phyloP scores from a whole-genome alignment of 2,113 vertebrate genomes.

The Orthonyx spaldingii region DNA sequence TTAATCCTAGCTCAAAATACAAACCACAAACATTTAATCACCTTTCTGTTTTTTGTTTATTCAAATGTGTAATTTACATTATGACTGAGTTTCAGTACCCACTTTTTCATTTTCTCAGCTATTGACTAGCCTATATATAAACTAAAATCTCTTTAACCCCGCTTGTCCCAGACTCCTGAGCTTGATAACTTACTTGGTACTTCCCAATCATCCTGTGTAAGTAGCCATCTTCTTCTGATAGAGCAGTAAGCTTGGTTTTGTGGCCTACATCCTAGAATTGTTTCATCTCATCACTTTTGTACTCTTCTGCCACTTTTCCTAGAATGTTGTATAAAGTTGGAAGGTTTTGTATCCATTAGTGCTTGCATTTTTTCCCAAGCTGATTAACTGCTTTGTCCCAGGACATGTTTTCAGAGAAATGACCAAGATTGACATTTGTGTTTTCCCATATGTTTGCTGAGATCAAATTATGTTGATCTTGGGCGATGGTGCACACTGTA shows the following conservation, averaged over 20 bases:
- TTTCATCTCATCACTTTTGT: background rate
- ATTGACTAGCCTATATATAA: background rate
- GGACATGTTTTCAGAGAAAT: background rate
- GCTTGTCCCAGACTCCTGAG: rapidly evolving
- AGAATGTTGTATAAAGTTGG: background rate
- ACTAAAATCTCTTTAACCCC: background rate
- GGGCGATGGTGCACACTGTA: background rate
- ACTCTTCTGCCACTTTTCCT: background rate
- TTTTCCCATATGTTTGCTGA: background rate
- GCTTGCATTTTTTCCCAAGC: background rate
- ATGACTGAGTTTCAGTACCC: background rate
- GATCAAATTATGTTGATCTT: background rate
- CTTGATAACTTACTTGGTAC: background rate
- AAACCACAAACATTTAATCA: background rate
- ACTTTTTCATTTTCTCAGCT: background rate
- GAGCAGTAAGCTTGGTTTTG: background rate
- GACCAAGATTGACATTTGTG: background rate
- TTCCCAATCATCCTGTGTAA: background rate
- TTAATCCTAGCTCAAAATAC: background rate
- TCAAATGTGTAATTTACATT: background rate
- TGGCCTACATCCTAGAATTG: background rate
- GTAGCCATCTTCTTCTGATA: background rate
- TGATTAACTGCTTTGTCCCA: background rate
- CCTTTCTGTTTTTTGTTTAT: background rate
- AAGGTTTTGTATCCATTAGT: background rate